Percentiles rank a stretch among this genome's conserved stretches.
phyloP scores from a whole-genome alignment of 2,113 vertebrate species.

The Percopsis transmontana region DNA sequence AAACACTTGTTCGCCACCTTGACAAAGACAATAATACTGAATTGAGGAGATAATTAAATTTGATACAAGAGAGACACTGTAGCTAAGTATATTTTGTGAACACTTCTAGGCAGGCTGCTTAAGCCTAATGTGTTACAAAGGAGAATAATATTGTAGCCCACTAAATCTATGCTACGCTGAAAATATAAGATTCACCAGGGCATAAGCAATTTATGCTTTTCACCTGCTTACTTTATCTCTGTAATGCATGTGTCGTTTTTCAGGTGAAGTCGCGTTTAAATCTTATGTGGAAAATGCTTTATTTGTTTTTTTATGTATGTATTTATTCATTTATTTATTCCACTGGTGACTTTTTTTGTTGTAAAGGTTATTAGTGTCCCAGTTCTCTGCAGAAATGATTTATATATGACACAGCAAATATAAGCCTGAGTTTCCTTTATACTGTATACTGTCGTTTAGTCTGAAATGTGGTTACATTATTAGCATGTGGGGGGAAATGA shows the following conservation, averaged over 20 bases:
- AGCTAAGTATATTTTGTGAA: slow-evolving; percentile 1
- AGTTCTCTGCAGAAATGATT: slow-evolving; percentile 28
- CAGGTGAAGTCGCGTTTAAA: no score
- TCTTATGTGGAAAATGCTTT: no score
- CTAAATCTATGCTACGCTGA: no score
- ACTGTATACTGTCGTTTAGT: slow-evolving; percentile 29
- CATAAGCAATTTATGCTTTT: no score
- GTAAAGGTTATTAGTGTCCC: slow-evolving; percentile 12
- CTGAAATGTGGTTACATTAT: slow-evolving; percentile 24
- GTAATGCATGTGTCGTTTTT: slow-evolving; percentile 13
- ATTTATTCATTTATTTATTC: not conserved
- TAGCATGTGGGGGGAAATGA: slow-evolving; percentile 29
- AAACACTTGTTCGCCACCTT: slow-evolving; percentile 50
- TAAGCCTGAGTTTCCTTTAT: slow-evolving; percentile 17
- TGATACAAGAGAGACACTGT: slow-evolving; percentile 20
- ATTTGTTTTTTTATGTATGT: no score
- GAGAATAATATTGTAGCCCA: no score
- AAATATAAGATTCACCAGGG: no score
- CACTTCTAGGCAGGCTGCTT: no score
- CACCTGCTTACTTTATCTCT: slow-evolving; percentile 5
- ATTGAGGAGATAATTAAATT: slow-evolving; percentile 20
- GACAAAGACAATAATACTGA: slow-evolving; percentile 41
- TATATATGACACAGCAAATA: slow-evolving; percentile 27
- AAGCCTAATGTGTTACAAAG: no score
- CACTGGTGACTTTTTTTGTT: slow-evolving; percentile 20